Conservation (phyloP, 2,888 invertebrate species). For the Philaethria dido region DNA sequence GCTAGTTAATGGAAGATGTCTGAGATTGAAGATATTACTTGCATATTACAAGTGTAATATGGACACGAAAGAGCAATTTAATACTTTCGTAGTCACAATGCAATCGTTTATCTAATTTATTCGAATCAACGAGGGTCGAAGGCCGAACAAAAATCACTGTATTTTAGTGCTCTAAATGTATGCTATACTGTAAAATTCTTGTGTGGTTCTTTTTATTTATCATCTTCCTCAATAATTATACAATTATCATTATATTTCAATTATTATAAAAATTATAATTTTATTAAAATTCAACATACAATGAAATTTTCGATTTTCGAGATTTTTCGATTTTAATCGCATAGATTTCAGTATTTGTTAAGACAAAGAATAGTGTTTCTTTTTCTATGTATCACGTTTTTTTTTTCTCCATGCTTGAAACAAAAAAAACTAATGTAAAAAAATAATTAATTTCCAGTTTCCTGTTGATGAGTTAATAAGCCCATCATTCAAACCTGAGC, state of each 20-base stretch:
- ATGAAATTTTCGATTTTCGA: too few relatives aligned
- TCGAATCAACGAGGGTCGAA: conserved; percentile 53
- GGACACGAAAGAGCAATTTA: conserved; percentile 44
- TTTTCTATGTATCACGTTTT: too few relatives aligned
- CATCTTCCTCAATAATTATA: too few relatives aligned
- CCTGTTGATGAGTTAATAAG: conserved; percentile 63
- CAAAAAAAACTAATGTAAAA: neutral
- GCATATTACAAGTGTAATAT: conserved; percentile 18
- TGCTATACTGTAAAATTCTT: neutral
- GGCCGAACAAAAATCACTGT: conserved; percentile 32
- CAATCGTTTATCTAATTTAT: conserved; percentile 69
- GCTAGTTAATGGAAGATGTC: neutral
- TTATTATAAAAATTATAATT: too few relatives aligned
- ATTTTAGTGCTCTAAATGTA: neutral
- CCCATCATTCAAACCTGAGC: conserved; percentile 62
- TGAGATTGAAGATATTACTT: conserved; percentile 3
- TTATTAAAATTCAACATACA: too few relatives aligned
- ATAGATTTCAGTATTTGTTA: too few relatives aligned
- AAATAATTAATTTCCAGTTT: conserved; percentile 47
- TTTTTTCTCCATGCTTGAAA: too few relatives aligned
- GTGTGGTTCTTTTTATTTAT: neutral
- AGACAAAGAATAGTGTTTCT: too few relatives aligned
- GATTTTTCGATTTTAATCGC: too few relatives aligned
- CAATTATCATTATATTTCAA: too few relatives aligned
- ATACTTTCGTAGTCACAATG: conserved; percentile 41